Evolutionary conservation across 2,113 vertebrate genomes (phyloP).

Genomic region (Pyrgilauda ruficollis): DNA sequence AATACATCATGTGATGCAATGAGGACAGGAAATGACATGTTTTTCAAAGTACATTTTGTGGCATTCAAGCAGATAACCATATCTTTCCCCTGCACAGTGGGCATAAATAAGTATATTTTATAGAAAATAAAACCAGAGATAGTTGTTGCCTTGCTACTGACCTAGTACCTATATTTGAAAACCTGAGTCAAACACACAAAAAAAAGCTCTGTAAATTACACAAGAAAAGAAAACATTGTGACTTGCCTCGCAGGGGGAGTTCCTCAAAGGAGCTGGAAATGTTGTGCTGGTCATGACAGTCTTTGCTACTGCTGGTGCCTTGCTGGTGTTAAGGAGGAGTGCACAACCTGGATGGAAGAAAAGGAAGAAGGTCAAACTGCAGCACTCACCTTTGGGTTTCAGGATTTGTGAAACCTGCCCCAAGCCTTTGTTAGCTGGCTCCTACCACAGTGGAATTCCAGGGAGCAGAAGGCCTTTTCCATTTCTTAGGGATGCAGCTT

Average conservation of each 20-base stretch:
- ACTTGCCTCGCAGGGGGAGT: conserved; percentile 90
- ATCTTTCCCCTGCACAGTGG: background rate
- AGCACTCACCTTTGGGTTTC: background rate
- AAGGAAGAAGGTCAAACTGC: background rate
- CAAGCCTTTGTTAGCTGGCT: background rate
- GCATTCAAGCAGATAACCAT: background rate
- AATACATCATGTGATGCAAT: background rate
- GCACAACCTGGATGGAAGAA: conserved; percentile 72
- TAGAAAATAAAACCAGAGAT: background rate
- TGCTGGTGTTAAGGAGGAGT: conserved; percentile 82
- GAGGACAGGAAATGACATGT: background rate
- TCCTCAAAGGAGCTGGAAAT: conserved; percentile 90
- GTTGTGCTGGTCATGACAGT: conserved; percentile 80
- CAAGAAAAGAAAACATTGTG: background rate
- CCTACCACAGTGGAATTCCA: background rate
- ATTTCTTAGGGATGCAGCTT: background rate
- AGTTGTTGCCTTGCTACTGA: background rate
- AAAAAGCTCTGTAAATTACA: background rate
- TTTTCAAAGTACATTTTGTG: background rate
- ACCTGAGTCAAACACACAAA: background rate
- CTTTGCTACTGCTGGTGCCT: conserved; percentile 69
- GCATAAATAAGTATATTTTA: background rate
- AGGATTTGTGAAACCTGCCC: background rate
- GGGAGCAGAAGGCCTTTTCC: background rate
- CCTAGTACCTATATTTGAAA: background rate